Percentiles rank a stretch among this genome's conserved stretches.
These are phyloP conservation scores for Tenthredo distinguenda DNA, from an alignment of 2,888 invertebrate species.

Conservation along the genomic window DNA sequence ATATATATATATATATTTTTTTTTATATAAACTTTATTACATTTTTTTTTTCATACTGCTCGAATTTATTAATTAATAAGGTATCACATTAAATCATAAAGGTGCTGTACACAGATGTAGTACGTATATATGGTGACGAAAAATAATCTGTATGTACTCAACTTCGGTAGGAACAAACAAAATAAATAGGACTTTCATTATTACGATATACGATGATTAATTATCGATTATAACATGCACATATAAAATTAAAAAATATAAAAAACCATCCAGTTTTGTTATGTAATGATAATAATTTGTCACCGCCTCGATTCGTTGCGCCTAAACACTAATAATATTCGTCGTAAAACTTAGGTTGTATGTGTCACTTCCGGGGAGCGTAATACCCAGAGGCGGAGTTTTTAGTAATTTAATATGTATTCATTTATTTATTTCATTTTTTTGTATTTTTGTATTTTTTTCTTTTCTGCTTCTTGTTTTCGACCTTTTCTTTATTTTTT, in stretches of 20 bases:
- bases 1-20: constrained; percentile 6
- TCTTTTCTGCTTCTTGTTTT: not conserved
- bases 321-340: constrained; percentile 16
- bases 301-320: constrained; percentile 37
- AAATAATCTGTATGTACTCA: constrained; percentile 64
- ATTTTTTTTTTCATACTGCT: constrained; percentile 61
- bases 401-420: constrained; percentile 25
- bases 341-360: constrained; percentile 14
- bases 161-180: constrained; percentile 76
- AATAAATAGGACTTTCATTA: constrained; percentile 71
- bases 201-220: constrained; percentile 68
- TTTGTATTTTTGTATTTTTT: not conserved
- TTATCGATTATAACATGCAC: constrained; percentile 73
- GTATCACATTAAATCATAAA: constrained; percentile 77
- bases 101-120: constrained; percentile 75
- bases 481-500: not conserved
- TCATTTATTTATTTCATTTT: not conserved
- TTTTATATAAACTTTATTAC: constrained; percentile 45
- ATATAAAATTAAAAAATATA: constrained; percentile 77
- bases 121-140: constrained; percentile 58
- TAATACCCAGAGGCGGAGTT: not conserved
- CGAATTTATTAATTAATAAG: constrained; percentile 72
- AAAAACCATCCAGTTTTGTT: constrained; percentile 67
- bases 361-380: not conserved
- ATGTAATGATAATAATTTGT: constrained; percentile 58